Percentiles rank a stretch among this genome's conserved stretches.
Conservation (phyloP, 2,113 vertebrate species). For the Thamnaconus septentrionalis region DNA sequence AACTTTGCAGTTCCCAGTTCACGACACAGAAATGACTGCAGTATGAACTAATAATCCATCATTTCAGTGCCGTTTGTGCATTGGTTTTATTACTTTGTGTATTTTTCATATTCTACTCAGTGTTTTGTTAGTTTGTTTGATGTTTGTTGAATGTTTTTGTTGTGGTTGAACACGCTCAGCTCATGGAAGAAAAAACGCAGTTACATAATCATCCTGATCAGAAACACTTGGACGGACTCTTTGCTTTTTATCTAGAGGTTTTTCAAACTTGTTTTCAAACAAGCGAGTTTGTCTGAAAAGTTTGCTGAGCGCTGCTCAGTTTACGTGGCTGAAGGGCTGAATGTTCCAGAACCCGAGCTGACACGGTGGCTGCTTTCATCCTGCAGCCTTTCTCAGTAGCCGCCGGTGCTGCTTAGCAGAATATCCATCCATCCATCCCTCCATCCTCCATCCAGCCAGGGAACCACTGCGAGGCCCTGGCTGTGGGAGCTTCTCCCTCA, state of each 20-base stretch:
- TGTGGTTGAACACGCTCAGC: no score
- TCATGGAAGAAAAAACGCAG: no score
- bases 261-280: conserved; percentile 44
- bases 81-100: conserved; percentile 24
- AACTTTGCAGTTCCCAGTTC: conserved; percentile 31
- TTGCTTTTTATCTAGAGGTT: conserved; percentile 35
- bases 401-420: conserved; percentile 33
- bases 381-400: conserved; percentile 20
- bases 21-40: no score
- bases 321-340: conserved; percentile 32
- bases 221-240: no score
- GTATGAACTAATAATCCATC: no score
- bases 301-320: conserved; percentile 49
- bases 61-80: neutral
- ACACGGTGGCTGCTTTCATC: conserved; percentile 50
- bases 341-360: conserved; percentile 37
- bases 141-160: no score
- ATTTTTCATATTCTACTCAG: no score
- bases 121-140: no score
- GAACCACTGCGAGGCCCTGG: conserved; percentile 15
- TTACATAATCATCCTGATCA: no score
- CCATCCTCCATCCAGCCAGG: no score
- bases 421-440: conserved; percentile 9
- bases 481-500: conserved; percentile 1
- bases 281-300: conserved; percentile 30